A percentile compares a stretch with the other conserved stretches of the same genome.
These are phyloP conservation scores for Benthosema pterotum DNA, from an alignment of 2,797 vertebrate genomes.

Conservation along the genomic window DNA sequence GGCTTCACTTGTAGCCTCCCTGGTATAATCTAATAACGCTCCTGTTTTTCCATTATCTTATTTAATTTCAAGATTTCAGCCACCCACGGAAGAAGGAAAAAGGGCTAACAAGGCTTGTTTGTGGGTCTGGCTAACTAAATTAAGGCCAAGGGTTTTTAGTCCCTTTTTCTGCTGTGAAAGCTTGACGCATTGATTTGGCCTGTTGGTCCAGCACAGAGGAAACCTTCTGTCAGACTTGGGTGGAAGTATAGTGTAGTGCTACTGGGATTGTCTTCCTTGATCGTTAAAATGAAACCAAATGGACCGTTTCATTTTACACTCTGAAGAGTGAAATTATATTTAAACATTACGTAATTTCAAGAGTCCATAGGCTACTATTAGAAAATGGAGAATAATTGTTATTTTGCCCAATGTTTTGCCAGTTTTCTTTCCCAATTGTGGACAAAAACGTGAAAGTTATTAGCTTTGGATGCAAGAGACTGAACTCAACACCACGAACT, in stretches of 20 bases:
- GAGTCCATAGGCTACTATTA: too few relatives aligned
- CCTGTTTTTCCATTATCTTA: conserved; percentile 78
- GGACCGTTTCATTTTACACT: too few relatives aligned
- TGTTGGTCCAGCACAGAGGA: conserved; percentile 33
- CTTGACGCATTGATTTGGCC: conserved; percentile 50
- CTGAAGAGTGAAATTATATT: too few relatives aligned
- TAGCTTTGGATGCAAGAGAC: too few relatives aligned
- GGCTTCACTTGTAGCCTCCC: conserved; percentile 53
- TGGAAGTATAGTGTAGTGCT: background rate
- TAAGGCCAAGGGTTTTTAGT: conserved; percentile 58
- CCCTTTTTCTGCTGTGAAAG: conserved; percentile 50
- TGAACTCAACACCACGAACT: too few relatives aligned
- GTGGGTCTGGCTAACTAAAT: conserved; percentile 68
- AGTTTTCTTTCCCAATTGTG: too few relatives aligned
- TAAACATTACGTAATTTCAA: too few relatives aligned
- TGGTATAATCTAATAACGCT: conserved; percentile 73
- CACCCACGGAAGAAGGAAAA: conserved; percentile 66
- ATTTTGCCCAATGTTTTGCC: too few relatives aligned
- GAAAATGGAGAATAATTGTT: too few relatives aligned
- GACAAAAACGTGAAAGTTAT: too few relatives aligned
- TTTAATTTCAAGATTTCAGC: conserved; percentile 75
- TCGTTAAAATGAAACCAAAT: too few relatives aligned
- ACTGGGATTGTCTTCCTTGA: conserved; percentile 16
- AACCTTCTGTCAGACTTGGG: conserved; percentile 26
- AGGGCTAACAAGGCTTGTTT: conserved; percentile 65